phyloP scores from a whole-genome alignment of 2,113 vertebrate genomes.

The Carassius auratus region DNA sequence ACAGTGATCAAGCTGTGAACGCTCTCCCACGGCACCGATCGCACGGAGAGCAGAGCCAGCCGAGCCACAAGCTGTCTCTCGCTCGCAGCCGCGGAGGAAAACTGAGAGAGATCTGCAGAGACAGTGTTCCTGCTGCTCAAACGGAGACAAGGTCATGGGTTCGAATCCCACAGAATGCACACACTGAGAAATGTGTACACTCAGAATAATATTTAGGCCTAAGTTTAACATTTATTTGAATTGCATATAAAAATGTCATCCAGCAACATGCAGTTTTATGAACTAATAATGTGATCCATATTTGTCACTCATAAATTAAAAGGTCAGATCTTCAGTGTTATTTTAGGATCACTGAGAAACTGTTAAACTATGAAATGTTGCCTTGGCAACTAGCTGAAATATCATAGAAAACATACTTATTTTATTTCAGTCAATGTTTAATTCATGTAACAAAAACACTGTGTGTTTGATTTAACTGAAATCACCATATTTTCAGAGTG shows the following conservation, averaged over 20 bases:
- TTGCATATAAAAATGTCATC: not conserved
- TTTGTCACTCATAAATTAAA: not conserved
- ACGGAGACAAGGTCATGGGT: not conserved
- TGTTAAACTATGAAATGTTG: not conserved
- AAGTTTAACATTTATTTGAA: not conserved
- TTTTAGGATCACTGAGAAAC: no score
- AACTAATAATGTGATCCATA: not conserved
- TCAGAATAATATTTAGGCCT: not conserved
- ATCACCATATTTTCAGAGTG: no score
- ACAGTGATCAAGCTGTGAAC: no score
- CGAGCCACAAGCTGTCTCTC: no score
- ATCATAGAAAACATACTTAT: no score
- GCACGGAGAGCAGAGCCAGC: no score
- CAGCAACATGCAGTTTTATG: not conserved
- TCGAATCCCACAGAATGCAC: not conserved
- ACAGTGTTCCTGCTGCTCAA: not conserved
- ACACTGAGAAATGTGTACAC: not conserved
- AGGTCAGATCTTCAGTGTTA: no score
- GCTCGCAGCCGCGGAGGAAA: slow-evolving; percentile 1
- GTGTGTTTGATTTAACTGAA: not conserved
- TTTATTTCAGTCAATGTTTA: no score
- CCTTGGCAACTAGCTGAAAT: not conserved
- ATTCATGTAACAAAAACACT: no score
- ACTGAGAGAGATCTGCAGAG: slow-evolving; percentile 38
- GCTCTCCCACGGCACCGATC: no score